These are phyloP conservation scores for Xiphorhynchus elegans DNA, from an alignment of 2,113 vertebrate species.

Conservation along the genomic window DNA sequence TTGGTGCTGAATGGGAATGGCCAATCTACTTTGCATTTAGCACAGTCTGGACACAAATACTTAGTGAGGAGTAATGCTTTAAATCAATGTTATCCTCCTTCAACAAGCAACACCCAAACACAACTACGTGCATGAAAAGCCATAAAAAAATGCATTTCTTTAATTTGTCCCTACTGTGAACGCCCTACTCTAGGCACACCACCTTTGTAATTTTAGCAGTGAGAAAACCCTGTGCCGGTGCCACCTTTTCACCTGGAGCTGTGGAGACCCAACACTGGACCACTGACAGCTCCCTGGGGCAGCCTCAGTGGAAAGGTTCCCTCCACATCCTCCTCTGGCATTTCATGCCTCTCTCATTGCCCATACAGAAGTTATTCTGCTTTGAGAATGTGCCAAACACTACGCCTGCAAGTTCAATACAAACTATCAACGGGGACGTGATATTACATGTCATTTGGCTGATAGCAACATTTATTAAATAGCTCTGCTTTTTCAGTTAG, in stretches of 20 bases:
- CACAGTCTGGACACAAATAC: not conserved
- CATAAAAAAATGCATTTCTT: not conserved
- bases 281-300: not conserved
- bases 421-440: not conserved
- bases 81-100: not conserved
- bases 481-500: not conserved
- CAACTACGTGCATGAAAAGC: not conserved
- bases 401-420: not conserved
- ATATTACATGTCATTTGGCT: not conserved
- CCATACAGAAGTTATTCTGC: not conserved
- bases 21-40: not conserved
- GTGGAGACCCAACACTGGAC: rapidly evolving
- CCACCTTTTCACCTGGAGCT: not conserved
- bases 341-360: not conserved
- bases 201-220: not conserved
- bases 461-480: not conserved
- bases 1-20: not conserved
- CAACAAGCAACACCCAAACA: not conserved
- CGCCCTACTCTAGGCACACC: not conserved
- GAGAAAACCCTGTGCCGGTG: not conserved
- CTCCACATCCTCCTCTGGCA: not conserved
- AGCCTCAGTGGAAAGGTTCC: not conserved
- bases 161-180: not conserved
- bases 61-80: not conserved
- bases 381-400: not conserved